Base-by-base conservation (phyloP, 2,797 vertebrate genomes). In the Cottoperca gobio region DNA sequence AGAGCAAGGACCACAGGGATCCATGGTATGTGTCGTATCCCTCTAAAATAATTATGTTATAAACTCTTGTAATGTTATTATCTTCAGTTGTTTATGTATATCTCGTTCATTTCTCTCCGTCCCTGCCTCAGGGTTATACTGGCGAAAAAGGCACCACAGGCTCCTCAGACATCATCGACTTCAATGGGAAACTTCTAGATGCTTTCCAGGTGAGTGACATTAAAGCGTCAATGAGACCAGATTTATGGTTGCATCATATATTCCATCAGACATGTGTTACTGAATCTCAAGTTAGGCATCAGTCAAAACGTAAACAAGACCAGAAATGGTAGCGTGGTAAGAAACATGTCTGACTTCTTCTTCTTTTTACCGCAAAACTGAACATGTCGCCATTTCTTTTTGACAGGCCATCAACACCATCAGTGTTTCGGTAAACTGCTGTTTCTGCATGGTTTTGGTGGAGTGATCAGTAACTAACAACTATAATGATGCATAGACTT, bases 141-240 rank as follows among this genome's bases (percentile, higher is more conserved):
- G 97, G 96, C 49, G 95, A 96, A 82, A 96, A 94, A 81, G 98
- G 97, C 0, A 85, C 93, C 2, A 87, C 94, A 8, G 97, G 96
- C 17, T 93, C 96, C 78, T 96, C 95, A 0, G 97, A 97, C 3
- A 94, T 97, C 76, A 95, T 96, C 0, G 96, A 98, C 92, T 97
- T 97, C 0, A 96, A 97, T 0, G 96, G 96, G 82, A 95, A 95
- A 66, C 96, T 98, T 83, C 90, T 96, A 65, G 96, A 97, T 24
- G 96, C 96, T 0, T 94, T 98, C 63, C 96, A 96, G 96, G 97
- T 98, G 73, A 92, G 83, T 52, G 13, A 63, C 16, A 31, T 68
- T 60, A 16, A 55, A 59, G 8, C 10, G 33, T 46, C 21, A 26
- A 0, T 55, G 42, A 65, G 21, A 40, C 23, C 57, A 55, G 50